These are phyloP conservation scores for Tipula unca DNA, from an alignment of 2,888 invertebrate genomes.

Conservation along the genomic window DNA sequence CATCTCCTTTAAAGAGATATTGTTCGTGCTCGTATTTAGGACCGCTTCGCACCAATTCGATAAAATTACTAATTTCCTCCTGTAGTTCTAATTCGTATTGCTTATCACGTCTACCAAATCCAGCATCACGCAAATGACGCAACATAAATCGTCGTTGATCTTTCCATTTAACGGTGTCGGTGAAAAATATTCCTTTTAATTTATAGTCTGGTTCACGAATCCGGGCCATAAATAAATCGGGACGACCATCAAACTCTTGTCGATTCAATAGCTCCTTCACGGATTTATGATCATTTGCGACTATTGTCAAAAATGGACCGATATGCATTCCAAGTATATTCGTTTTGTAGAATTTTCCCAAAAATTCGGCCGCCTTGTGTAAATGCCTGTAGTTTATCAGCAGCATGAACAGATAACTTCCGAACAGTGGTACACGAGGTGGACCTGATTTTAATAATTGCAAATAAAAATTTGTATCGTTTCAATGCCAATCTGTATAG, in stretches of 20 bases:
- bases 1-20: conserved; percentile 33
- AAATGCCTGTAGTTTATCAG: conserved; percentile 46
- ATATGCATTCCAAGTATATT: conserved; percentile 50
- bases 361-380: conserved; percentile 43
- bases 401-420: conserved; percentile 52
- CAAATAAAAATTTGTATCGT: not conserved
- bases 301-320: conserved; percentile 44
- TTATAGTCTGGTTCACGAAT: conserved; percentile 43
- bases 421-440: conserved; percentile 52
- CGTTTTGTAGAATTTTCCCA: conserved; percentile 50
- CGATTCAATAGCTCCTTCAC: conserved; percentile 50
- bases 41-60: conserved; percentile 44
- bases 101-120: conserved; percentile 55
- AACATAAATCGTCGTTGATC: conserved; percentile 58
- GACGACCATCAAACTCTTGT: conserved; percentile 55
- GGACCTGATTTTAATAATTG: too few relatives aligned
- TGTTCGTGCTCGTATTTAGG: conserved; percentile 42
- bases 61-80: conserved; percentile 42
- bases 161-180: conserved; percentile 55
- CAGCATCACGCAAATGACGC: conserved; percentile 56
- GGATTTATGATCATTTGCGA: conserved; percentile 47
- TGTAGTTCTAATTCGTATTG: conserved; percentile 45
- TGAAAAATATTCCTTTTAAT: conserved; percentile 52
- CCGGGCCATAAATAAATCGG: conserved; percentile 43
- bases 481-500: not conserved